These are phyloP conservation scores for Sebastiscus tertius DNA, from an alignment of 2,797 vertebrate species.

Conservation along the genomic window DNA sequence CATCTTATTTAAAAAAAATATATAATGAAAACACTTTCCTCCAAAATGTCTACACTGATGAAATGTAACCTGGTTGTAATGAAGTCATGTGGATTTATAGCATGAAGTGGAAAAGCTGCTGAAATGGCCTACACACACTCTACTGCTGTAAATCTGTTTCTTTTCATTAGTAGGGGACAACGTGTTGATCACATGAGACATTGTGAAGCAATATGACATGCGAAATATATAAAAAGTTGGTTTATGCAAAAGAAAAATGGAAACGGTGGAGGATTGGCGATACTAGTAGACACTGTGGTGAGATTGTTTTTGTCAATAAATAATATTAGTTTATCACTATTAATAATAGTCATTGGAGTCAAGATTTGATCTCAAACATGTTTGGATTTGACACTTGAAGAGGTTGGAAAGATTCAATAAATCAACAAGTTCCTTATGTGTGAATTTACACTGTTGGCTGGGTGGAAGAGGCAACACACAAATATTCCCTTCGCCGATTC, in stretches of 20 bases:
- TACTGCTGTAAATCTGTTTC: not conserved
- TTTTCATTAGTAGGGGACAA: not conserved
- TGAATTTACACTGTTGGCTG: not conserved
- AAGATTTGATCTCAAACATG: not conserved
- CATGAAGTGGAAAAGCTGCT: not conserved
- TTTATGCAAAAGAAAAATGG: not conserved
- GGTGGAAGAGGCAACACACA: not conserved
- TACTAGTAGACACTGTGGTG: not conserved
- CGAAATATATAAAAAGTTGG: not conserved
- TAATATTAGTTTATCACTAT: no score
- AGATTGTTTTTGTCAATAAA: not conserved
- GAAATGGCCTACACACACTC: not conserved
- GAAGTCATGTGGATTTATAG: slow-evolving; percentile 6
- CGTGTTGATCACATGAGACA: not conserved
- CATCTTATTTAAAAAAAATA: not conserved
- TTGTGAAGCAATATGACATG: not conserved
- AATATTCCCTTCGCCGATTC: not conserved
- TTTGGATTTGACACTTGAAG: not conserved
- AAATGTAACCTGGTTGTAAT: not conserved
- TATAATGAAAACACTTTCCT: not conserved
- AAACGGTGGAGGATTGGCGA: not conserved
- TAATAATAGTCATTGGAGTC: not conserved
- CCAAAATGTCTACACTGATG: not conserved
- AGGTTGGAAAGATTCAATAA: not conserved
- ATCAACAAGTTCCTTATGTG: not conserved